Evolutionary conservation across 2,113 vertebrate species (phyloP), one percentile per base, ranked within the genome.

Genomic region (Apeltes quadracus): DNA sequence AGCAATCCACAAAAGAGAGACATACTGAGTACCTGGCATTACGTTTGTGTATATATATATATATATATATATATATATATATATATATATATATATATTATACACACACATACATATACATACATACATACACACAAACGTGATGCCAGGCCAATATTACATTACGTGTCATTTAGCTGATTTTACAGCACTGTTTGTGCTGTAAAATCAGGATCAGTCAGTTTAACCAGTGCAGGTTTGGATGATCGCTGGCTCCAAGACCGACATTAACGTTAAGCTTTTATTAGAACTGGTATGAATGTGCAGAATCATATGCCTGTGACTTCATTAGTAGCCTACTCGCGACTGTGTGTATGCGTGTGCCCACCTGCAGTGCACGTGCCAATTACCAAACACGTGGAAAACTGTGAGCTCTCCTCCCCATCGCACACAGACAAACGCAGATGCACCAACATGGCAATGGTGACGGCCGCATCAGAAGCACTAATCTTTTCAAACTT

Each of bases 301-400:
- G 32, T 55, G 41, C 27, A 58, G 13, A 23, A 32, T 57, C 69
- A 57, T 20, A 69, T 61, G 27, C 9, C 32, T 20, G 7, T 62
- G 38, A 66, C 51, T 70, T 57, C 13, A 56, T 66, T 41, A 69
- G 61, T 39, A 32, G 32, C 48, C 75, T 7, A 7, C n/a, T 77
- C 62, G 9, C 54, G 56, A 34, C 32, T 48, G 41, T 66, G 68
- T 59, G 75, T 48, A 36, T 63, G 32, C 54, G 54, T 32, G 39
- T 36, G 44, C 2, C 13, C 64, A 85, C 78, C 82, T 86, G 85
- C 81, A 75, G 75, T 83, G 72, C 59, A 67, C 76, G 78, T 5
- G 65, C 76, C 83, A 84, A 78, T 78, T 78, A 84, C 75, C 83
- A 84, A 75, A 72, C 72, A 51, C 10, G n/a, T 22, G n/a, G 20